Conservation (phyloP, 2,797 vertebrate species). For the Argya squamiceps region DNA sequence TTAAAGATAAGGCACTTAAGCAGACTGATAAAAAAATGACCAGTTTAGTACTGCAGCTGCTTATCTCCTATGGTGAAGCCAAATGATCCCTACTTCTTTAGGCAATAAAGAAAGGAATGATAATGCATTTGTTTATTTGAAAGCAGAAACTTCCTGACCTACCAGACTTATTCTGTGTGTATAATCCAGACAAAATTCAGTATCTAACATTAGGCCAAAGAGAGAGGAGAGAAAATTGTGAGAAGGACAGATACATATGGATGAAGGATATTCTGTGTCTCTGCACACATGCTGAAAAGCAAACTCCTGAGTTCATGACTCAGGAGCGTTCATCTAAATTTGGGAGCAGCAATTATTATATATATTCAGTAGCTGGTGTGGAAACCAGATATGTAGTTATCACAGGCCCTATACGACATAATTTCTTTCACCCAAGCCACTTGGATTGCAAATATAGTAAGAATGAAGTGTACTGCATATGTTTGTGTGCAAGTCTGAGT, state of each 20-base stretch:
- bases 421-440: neutral
- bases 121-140: neutral
- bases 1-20: neutral
- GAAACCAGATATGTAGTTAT: neutral
- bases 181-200: neutral
- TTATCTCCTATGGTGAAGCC: neutral
- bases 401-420: neutral
- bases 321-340: neutral
- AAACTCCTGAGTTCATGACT: neutral
- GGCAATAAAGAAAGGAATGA: neutral
- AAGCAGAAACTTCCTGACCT: neutral
- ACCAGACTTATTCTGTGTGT: neutral
- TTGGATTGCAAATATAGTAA: neutral
- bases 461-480: neutral
- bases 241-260: neutral
- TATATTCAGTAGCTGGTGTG: neutral
- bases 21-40: neutral
- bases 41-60: neutral
- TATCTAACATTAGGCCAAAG: neutral
- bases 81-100: neutral
- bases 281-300: neutral
- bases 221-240: neutral
- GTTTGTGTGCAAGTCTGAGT: rapidly evolving
- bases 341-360: neutral
- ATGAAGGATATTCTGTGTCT: neutral